Evolutionary conservation across 2,888 invertebrate species (phyloP).

Genomic region (Ecliptopera silaceata): DNA sequence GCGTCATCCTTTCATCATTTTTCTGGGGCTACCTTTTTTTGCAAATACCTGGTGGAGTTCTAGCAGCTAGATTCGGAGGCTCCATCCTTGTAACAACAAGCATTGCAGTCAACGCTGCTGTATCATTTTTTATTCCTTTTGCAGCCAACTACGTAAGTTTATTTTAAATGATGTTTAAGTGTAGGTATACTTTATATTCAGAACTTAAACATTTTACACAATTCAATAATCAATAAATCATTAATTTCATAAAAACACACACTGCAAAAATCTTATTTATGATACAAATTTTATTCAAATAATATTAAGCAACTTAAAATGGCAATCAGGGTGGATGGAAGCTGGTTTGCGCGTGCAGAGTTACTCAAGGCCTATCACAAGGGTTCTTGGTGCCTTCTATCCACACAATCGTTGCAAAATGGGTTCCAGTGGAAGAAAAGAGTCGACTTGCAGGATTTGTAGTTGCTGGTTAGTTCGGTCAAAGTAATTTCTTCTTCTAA

Average conservation of each 20-base stretch:
- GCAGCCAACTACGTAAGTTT: slow-evolving; percentile 57
- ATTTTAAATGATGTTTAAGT: too few relatives aligned
- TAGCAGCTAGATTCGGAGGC: slow-evolving; percentile 88
- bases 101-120: slow-evolving; percentile 65
- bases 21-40: slow-evolving; percentile 87
- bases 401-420: slow-evolving; percentile 88
- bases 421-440: slow-evolving; percentile 85
- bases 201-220: too few relatives aligned
- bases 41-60: slow-evolving; percentile 86
- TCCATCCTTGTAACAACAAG: slow-evolving; percentile 80
- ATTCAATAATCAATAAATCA: too few relatives aligned
- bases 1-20: slow-evolving; percentile 80
- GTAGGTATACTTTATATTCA: background rate
- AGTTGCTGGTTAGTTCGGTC: background rate
- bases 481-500: background rate
- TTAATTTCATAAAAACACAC: too few relatives aligned
- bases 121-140: slow-evolving; percentile 55
- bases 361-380: slow-evolving; percentile 89
- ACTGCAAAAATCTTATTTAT: too few relatives aligned
- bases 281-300: too few relatives aligned
- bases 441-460: slow-evolving; percentile 70
- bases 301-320: too few relatives aligned
- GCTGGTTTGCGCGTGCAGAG: slow-evolving; percentile 85
- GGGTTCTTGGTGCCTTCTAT: slow-evolving; percentile 86
- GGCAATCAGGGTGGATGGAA: slow-evolving; percentile 81